phyloP scores from a whole-genome alignment of 1,140 invertebrate species.

The Dinoponera quadriceps region DNA sequence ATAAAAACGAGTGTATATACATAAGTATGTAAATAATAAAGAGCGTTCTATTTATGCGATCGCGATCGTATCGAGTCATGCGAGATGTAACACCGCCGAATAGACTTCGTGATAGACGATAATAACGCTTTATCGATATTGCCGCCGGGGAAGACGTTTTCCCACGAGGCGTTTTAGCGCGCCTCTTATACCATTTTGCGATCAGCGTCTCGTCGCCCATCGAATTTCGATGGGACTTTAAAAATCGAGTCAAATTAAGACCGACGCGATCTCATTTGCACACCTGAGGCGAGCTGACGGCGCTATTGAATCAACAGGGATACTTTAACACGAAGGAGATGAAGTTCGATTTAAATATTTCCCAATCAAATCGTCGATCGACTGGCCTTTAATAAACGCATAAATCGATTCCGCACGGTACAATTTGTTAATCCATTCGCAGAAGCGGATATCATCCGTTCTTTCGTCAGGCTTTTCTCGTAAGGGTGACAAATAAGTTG shows the following conservation, averaged over 20 bases:
- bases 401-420: too few species aligned
- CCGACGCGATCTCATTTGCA: neutral
- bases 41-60: constrained; percentile 9
- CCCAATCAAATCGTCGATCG: too few species aligned
- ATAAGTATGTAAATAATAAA: neutral
- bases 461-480: too few species aligned
- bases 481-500: too few species aligned
- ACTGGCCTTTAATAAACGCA: too few species aligned
- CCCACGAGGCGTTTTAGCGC: constrained; percentile 29
- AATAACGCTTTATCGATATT: constrained; percentile 50
- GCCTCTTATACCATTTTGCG: constrained; percentile 20
- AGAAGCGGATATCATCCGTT: too few species aligned
- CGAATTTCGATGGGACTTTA: constrained; percentile 13
- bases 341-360: too few species aligned
- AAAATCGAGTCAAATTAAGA: constrained; percentile 35
- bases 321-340: neutral
- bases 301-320: constrained; percentile 3
- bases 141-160: constrained; percentile 5
- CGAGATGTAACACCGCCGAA: constrained; percentile 15
- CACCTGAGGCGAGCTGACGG: constrained; percentile 5
- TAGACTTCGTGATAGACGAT: constrained; percentile 38
- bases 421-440: too few species aligned
- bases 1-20: too few species aligned
- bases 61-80: neutral
- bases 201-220: constrained; percentile 33